These are phyloP conservation scores for Lycocorax pyrrhopterus DNA, from an alignment of 2,113 vertebrate species.

Conservation along the genomic window DNA sequence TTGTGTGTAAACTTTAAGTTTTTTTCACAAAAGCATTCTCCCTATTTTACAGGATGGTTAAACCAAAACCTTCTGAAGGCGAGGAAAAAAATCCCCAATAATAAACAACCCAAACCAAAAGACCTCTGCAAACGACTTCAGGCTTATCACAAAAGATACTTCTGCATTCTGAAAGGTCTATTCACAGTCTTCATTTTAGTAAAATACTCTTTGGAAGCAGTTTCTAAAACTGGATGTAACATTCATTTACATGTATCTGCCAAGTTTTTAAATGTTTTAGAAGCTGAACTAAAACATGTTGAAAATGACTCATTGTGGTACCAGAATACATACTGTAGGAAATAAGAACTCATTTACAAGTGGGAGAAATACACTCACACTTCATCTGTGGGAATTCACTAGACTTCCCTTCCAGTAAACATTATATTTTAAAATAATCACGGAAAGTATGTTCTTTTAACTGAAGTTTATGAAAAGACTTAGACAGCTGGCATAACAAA, in stretches of 20 bases:
- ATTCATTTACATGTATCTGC: slow-evolving; percentile 67
- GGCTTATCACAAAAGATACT: slow-evolving; percentile 14
- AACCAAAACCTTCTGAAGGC: not conserved
- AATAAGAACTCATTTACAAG: slow-evolving; percentile 79
- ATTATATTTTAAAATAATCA: slow-evolving; percentile 73
- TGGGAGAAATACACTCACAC: slow-evolving; percentile 76
- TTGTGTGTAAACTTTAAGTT: not conserved
- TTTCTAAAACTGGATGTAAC: slow-evolving; percentile 68
- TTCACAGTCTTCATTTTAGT: slow-evolving; percentile 40
- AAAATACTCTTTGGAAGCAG: slow-evolving; percentile 64
- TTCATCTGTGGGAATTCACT: slow-evolving; percentile 75
- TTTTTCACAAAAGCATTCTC: not conserved
- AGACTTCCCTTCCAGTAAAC: slow-evolving; percentile 76
- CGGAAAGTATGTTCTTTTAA: slow-evolving; percentile 72
- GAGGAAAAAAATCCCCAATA: not conserved
- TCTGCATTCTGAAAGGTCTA: slow-evolving; percentile 62
- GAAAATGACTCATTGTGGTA: slow-evolving; percentile 74
- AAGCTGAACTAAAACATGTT: slow-evolving; percentile 76
- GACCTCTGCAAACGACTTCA: not conserved
- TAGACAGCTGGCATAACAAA: slow-evolving; percentile 62
- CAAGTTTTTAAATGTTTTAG: slow-evolving; percentile 75
- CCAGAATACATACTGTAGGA: slow-evolving; percentile 72
- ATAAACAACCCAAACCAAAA: not conserved
- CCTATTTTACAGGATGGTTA: not conserved
- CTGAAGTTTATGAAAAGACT: slow-evolving; percentile 66